phyloP scores from a whole-genome alignment of 2,888 invertebrate genomes.

The Serripes groenlandicus region DNA sequence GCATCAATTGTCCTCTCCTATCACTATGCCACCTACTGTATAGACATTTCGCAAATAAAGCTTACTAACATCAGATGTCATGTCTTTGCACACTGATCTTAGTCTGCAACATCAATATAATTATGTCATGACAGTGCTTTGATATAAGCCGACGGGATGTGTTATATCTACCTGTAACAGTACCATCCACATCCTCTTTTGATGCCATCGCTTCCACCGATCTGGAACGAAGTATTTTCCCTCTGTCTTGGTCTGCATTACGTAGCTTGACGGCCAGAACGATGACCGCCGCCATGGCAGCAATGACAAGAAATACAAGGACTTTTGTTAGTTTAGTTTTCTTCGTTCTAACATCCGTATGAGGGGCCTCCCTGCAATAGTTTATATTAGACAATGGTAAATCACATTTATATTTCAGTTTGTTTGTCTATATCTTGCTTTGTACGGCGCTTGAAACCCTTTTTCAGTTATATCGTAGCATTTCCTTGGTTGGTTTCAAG shows the following conservation, averaged over 20 bases:
- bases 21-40: too few species aligned
- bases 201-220: background rate
- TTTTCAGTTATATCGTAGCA: too few species aligned
- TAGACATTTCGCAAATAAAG: too few species aligned
- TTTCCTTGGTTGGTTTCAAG: too few species aligned
- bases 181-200: background rate
- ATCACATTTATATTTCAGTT: background rate
- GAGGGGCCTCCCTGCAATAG: background rate
- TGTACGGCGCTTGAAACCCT: too few species aligned
- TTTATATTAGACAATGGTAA: background rate
- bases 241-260: background rate
- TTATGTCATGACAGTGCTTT: too few species aligned
- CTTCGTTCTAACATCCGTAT: background rate
- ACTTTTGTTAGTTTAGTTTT: background rate
- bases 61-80: too few species aligned
- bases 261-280: slow-evolving; percentile 1
- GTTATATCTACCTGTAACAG: too few species aligned
- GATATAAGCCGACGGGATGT: too few species aligned
- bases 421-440: background rate
- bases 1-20: too few species aligned
- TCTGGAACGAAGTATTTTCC: background rate
- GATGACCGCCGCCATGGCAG: background rate
- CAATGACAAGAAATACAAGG: background rate
- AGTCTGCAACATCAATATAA: too few species aligned
- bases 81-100: too few species aligned